Percentiles rank a stretch among this genome's conserved stretches.
Evolutionary conservation across 2,797 vertebrate species (phyloP).

Genomic region (Channallabes apus): DNA sequence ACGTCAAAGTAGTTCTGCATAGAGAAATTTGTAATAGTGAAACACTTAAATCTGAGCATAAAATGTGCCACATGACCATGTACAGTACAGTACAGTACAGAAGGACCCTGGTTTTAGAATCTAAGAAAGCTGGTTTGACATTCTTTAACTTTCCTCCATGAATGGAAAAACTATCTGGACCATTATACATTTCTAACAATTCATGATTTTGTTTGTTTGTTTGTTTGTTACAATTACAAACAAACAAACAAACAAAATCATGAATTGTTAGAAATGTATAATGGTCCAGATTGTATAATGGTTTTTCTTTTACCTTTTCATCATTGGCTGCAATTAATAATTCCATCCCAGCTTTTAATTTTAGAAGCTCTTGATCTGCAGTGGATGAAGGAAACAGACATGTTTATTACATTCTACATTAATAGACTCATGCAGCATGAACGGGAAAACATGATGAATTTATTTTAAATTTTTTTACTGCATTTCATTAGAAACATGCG

Average conservation of each 20-base stretch:
- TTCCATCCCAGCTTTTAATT: constrained; percentile 87
- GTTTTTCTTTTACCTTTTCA: constrained; percentile 88
- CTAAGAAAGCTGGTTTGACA: background rate
- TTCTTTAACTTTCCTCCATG: background rate
- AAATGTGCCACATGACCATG: background rate
- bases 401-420: background rate
- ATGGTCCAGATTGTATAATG: too few species aligned
- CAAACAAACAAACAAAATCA: too few species aligned
- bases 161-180: background rate
- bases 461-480: background rate
- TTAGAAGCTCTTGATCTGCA: constrained; percentile 89
- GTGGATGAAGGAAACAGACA: constrained; percentile 47
- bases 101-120: background rate
- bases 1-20: background rate
- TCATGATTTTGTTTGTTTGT: background rate
- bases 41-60: too few species aligned
- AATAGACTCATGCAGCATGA: background rate
- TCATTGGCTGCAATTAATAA: constrained; percentile 84
- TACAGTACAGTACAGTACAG: background rate
- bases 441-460: background rate
- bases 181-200: background rate
- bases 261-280: too few species aligned
- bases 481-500: background rate
- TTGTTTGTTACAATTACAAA: too few species aligned
- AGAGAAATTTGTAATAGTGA: background rate